Evolutionary conservation across 2,797 vertebrate genomes (phyloP), one percentile per base, ranked within the genome.

Genomic region (Tapirus indicus): DNA sequence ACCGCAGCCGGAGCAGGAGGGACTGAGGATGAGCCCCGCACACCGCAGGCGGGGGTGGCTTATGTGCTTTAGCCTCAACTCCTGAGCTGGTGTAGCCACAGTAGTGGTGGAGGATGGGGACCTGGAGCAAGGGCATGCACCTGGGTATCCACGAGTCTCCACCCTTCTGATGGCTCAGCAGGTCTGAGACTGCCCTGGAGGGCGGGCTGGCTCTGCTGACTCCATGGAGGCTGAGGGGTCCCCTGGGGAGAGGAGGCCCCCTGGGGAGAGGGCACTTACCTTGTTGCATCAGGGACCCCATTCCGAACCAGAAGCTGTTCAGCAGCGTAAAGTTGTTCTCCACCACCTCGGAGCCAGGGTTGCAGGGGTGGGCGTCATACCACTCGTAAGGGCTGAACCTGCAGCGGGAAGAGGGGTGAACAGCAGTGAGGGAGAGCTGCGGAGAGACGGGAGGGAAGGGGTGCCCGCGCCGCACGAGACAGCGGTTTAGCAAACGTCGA

Each of bases 301-400:
- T 99, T 88, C 99, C 99, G 0, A 99, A 99, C 99, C 99, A 99
- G 99, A 99, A 99, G 98, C 99, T 99, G 99, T 99, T 99, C 41
- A 99, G 98, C 25, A 99, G 99, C 35, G 99, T 99, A 99, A 99
- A 99, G 98, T 99, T 99, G 98, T 99, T 99, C 98, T 99, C 99
- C 95, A 99, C 99, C 11, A 99, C 99, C 66, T 99, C 99, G 0
- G 99, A 99, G 62, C 99, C 99, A 0, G 99, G 99, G 98, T 99
- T 99, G 98, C 99, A 99, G 21, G 99, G 99, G 29, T 99, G 99
- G 29, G 99, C 99, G 0, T 99, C 99, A 0, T 99, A 99, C 99
- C 99, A 99, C 97, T 99, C 99, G 0, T 99, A 99, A 0, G 99
- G 99, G 98, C 99, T 99, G 98, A 99, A 99, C 98, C 99, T 99